Base-by-base conservation (phyloP, 2,113 vertebrate species). In the Corythaixoides concolor region DNA sequence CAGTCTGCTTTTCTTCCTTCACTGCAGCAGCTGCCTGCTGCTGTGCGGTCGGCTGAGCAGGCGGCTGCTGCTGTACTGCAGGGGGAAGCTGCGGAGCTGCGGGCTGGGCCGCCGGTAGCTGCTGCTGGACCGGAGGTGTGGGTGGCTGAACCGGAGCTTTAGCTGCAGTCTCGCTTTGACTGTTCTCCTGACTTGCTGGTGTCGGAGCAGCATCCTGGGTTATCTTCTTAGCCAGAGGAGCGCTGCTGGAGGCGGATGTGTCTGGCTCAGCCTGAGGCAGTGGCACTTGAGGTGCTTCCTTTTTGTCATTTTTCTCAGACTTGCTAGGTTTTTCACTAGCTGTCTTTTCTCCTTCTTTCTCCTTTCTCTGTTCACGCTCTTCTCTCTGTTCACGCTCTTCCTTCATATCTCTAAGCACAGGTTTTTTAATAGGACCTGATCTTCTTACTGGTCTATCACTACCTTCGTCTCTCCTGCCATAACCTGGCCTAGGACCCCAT, bases 401-500 rank as follows among this genome's bases (percentile, higher is more conserved):
- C 95, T 99, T 99, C 99, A 99, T 99, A 93, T 99, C 99, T 91
- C 99, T 98, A 37, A 99, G 98, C 17, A 99, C 98, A 27, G 99
- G 99, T 79, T 99, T 99, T 95, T 99, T 99, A 96, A 99, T 99
- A 43, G 99, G 99, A 41, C 99, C 99, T 0, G 99, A 99, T 91
- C 99, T 98, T 89, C 99, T 99, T 35, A 99, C 78, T 6, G 99
- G 99, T 76, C 99, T 98, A 27, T 99, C 99, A 3, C 97, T 94
- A 3, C 98, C 98, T 52, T 99, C 99, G 0, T 99, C 99, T 93
- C 99, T 98, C 81, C 99, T 98, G 41, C 97, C 98, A 2, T 98
- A 97, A 12, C 98, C 97, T 15, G 99, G 98, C 77, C 99, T 98
- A 50, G 99, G 99, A 60, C 99, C 99, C 99, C 99, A 99, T 11